Evolutionary conservation across 2,888 invertebrate genomes (phyloP).

Genomic region (Troilus luridus): DNA sequence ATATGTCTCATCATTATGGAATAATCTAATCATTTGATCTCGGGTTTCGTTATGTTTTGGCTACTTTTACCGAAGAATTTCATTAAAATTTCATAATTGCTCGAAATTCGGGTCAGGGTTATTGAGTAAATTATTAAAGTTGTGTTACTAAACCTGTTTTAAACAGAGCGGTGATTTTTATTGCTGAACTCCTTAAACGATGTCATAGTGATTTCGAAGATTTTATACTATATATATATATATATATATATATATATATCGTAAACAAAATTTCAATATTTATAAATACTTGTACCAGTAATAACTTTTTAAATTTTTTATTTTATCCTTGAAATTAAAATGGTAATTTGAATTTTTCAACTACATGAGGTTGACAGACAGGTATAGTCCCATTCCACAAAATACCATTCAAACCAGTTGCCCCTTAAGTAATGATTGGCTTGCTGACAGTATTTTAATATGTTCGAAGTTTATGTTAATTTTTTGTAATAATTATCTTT

Average conservation of each 20-base stretch:
- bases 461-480: no score
- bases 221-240: no score
- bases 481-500: no score
- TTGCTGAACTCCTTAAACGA: background rate
- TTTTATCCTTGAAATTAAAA: background rate
- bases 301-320: background rate
- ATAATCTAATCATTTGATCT: background rate
- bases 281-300: background rate
- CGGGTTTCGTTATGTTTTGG: background rate
- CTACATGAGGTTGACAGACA: no score
- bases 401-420: no score
- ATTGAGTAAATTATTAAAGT: conserved; percentile 36
- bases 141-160: conserved; percentile 1
- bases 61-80: conserved; percentile 5
- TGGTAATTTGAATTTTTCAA: no score
- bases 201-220: background rate
- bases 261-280: background rate
- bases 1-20: background rate
- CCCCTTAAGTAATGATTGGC: no score
- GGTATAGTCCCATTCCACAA: no score
- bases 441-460: no score
- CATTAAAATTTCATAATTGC: conserved; percentile 38
- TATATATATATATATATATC: no score
- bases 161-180: background rate
- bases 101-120: conserved; percentile 18